Base-by-base conservation (phyloP, 2,113 vertebrate species). In the Opisthocomus hoazin region DNA sequence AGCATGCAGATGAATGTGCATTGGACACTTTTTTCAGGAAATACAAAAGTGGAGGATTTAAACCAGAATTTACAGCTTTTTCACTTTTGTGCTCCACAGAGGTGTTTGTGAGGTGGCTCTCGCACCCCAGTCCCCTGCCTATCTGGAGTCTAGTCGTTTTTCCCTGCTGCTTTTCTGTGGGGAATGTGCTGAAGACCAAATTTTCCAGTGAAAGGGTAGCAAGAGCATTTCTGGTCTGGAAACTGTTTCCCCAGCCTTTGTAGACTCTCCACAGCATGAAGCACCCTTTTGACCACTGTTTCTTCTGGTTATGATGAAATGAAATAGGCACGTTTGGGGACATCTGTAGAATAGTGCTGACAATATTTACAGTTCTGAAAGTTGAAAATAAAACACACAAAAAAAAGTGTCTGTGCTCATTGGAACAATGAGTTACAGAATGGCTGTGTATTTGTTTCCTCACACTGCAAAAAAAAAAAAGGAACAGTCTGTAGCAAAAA, bases 211-310 rank as follows among this genome's bases (percentile, higher is more conserved):
- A 75, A 78, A 89, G n/a, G 15, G 9, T 18, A 86, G 30, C n/a
- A 61, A 84, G 70, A 53, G 18, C 11, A 20, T 92, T 90, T 87
- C 51, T 71, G 51, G 21, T 82, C 75, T 68, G 48, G 57, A 89
- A 89, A 19, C 20, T 4, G 15, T 75, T 91, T 87, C 12, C 36
- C 26, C 21, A 71, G 2, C 15, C 51, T 79, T 89, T 76, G 53
- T 77, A 61, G 70, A 29, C 27, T 60, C 30, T 46, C 16, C 18
- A 23, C 22, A 41, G 30, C 0, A 0, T 58, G n/a, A 78, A 69
- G 27, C n/a, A 71, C 34, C 56, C 48, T 75, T 81, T 71, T 84
- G 37, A 82, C 53, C 29, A 26, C 22, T 58, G 32, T 77, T 70
- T 71, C 26, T 60, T 60, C 39, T 83, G 34, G 73, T 53, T 70